Conservation (phyloP, 2,888 invertebrate species). For the Tetrapedia diversipes region DNA sequence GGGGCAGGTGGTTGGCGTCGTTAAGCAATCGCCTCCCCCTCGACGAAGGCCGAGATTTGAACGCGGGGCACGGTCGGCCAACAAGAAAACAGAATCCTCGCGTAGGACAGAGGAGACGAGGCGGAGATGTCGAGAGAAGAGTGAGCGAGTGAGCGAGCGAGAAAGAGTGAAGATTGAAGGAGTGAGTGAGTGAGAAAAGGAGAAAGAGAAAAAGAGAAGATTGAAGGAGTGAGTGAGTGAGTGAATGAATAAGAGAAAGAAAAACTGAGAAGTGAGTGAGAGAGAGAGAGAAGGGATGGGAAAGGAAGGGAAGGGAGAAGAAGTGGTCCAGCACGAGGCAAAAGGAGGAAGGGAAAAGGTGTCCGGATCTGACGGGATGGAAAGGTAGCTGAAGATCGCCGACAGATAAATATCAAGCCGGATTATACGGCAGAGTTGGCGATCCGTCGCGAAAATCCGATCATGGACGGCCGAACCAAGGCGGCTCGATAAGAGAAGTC, state of each 20-base stretch:
- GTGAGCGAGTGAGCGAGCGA: too few relatives aligned
- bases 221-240: too few relatives aligned
- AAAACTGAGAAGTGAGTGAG: too few relatives aligned
- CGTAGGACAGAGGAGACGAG: slow-evolving; percentile 5
- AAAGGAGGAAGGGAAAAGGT: slow-evolving; percentile 51
- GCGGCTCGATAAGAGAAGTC: background rate
- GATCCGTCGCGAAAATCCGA: slow-evolving; percentile 28
- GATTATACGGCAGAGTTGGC: slow-evolving; percentile 14
- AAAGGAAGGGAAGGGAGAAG: slow-evolving; percentile 7
- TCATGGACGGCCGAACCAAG: background rate
- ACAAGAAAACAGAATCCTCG: slow-evolving; percentile 36
- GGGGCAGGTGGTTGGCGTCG: slow-evolving; percentile 81
- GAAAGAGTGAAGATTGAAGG: too few relatives aligned
- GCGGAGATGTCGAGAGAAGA: too few relatives aligned
- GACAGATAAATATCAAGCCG: slow-evolving; percentile 20
- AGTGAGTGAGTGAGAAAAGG: too few relatives aligned
- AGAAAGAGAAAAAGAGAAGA: too few relatives aligned
- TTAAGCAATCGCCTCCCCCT: slow-evolving; percentile 79
- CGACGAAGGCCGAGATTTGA: slow-evolving; percentile 77
- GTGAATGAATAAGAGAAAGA: too few relatives aligned
- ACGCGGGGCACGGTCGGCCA: slow-evolving; percentile 58
- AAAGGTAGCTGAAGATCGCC: slow-evolving; percentile 30
- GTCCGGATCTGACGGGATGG: slow-evolving; percentile 29
- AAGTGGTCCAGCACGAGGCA: slow-evolving; percentile 38
- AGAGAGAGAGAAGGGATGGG: too few relatives aligned